phyloP scores from a whole-genome alignment of 2,113 vertebrate species.

The Leucopternis melanops region DNA sequence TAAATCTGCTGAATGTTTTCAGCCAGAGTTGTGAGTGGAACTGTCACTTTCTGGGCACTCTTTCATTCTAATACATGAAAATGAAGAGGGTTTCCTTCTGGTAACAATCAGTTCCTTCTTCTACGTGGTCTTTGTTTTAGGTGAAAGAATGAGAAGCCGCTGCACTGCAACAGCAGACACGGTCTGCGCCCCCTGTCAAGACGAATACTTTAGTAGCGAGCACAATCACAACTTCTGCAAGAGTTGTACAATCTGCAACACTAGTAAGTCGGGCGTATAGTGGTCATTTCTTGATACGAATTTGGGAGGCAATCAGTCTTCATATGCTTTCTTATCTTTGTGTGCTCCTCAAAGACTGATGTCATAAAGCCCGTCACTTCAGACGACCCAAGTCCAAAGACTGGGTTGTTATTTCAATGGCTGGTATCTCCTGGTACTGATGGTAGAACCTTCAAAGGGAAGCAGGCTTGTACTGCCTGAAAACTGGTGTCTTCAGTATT shows the following conservation, averaged over 20 bases:
- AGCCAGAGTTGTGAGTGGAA: not conserved
- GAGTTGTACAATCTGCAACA: conserved; percentile 52
- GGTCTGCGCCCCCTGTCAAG: not conserved
- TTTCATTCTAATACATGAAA: not conserved
- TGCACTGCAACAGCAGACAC: not conserved
- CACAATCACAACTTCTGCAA: conserved; percentile 37
- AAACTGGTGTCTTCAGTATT: not conserved
- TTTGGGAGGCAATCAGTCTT: not conserved
- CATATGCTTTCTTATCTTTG: not conserved
- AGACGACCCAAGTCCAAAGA: not conserved
- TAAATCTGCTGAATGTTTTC: not conserved
- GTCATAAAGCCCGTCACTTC: not conserved
- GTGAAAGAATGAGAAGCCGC: conserved; percentile 31
- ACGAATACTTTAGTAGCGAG: not conserved
- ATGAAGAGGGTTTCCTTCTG: not conserved
- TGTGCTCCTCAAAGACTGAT: not conserved
- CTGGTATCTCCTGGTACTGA: not conserved
- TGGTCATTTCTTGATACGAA: accelerated
- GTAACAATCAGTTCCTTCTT: not conserved
- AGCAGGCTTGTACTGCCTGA: not conserved
- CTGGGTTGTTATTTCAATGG: not conserved
- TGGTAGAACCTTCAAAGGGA: not conserved
- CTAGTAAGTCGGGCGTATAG: conserved; percentile 19
- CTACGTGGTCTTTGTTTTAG: not conserved
- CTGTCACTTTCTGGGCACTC: not conserved